phyloP scores from a whole-genome alignment of 2,797 vertebrate genomes.

The Tragelaphus eurycerus region DNA sequence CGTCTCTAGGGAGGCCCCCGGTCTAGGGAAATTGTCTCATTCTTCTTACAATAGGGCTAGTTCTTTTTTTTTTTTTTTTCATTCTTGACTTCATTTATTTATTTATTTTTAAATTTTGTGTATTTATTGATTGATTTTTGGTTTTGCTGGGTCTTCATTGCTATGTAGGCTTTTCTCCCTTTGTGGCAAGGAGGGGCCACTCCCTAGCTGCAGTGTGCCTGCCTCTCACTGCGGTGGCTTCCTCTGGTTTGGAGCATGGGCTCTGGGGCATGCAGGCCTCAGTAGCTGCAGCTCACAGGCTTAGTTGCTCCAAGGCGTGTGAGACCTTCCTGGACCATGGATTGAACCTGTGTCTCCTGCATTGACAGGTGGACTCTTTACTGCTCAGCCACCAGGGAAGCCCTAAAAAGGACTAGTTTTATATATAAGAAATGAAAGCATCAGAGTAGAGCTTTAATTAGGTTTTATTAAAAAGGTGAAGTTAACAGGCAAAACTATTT shows the following conservation, averaged over 20 bases:
- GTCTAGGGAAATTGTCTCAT: background rate
- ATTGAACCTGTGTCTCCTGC: background rate
- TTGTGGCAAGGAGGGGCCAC: background rate
- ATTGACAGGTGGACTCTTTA: background rate
- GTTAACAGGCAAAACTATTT: background rate
- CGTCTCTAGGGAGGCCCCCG: background rate
- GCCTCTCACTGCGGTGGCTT: accelerated
- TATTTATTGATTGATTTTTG: background rate
- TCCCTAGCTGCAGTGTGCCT: background rate
- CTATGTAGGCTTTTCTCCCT: background rate
- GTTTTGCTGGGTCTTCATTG: background rate
- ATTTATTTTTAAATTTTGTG: background rate
- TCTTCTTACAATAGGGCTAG: background rate
- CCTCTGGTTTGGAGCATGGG: background rate
- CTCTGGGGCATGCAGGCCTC: background rate
- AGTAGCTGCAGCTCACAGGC: background rate
- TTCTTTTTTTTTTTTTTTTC: background rate
- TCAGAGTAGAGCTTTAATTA: background rate
- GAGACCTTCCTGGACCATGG: background rate
- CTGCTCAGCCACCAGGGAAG: background rate
- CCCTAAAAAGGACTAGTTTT: background rate
- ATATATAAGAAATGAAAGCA: background rate
- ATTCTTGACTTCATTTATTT: background rate
- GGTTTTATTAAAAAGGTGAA: background rate
- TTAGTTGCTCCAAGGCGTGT: background rate